Evolutionary conservation across 37 sponge, comb jelly and placozoan genomes (phyloP).

Genomic region (Geodia barretti): DNA sequence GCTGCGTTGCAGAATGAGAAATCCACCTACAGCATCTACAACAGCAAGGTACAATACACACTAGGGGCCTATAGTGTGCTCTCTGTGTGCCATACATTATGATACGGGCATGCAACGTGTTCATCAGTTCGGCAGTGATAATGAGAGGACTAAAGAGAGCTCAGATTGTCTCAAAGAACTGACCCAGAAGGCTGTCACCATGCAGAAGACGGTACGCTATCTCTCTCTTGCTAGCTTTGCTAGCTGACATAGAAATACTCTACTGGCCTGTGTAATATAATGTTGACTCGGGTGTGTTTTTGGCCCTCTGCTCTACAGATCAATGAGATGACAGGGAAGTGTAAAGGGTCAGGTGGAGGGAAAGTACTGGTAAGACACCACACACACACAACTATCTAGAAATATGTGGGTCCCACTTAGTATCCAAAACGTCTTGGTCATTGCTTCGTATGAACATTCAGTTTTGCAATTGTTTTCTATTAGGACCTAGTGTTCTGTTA

Average conservation of each 20-base stretch:
- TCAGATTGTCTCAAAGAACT: constrained; percentile 75
- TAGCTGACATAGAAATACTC: background rate
- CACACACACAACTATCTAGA: background rate
- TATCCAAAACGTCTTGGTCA: no score
- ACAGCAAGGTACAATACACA: constrained; percentile 67
- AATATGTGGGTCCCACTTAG: no score
- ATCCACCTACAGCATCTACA: constrained; percentile 71
- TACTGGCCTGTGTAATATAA: background rate
- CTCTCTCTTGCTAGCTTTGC: background rate
- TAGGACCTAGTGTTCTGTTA: no score
- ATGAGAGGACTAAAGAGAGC: constrained; percentile 84
- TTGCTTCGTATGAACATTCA: no score
- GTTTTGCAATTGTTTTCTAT: no score
- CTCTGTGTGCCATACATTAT: no score
- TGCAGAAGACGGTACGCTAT: constrained; percentile 84
- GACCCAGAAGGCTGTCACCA: constrained; percentile 86
- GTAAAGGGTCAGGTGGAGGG: constrained; percentile 5
- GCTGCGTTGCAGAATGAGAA: constrained; percentile 89
- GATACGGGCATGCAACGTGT: background rate
- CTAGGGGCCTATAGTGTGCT: no score
- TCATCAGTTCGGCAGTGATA: constrained; percentile 66
- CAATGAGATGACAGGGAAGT: constrained; percentile 64
- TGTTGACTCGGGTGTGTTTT: background rate
- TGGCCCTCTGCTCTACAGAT: constrained; percentile 17
- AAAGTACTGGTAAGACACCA: constrained; percentile 9